Conservation (phyloP, 1,140 invertebrate genomes). For the Drosophila sucinea region DNA sequence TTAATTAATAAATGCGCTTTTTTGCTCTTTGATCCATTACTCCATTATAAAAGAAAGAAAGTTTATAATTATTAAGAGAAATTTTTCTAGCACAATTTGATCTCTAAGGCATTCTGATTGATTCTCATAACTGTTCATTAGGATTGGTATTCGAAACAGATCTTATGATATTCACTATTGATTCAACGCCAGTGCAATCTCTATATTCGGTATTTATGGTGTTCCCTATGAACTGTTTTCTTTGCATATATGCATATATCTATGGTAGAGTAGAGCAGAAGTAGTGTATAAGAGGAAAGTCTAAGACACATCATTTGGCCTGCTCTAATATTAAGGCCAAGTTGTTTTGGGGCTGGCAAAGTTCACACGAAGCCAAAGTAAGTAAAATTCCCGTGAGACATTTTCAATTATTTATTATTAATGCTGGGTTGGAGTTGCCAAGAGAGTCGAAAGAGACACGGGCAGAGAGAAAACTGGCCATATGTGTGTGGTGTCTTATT, state of each 20-base stretch:
- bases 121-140: too few species aligned
- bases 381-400: conserved; percentile 70
- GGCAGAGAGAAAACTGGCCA: conserved; percentile 40
- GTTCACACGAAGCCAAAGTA: conserved; percentile 69
- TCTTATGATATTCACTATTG: too few species aligned
- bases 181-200: too few species aligned
- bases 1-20: too few species aligned
- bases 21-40: too few species aligned
- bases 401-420: conserved; percentile 81
- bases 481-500: conserved; percentile 55
- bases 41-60: too few species aligned
- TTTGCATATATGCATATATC: conserved; percentile 7
- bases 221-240: conserved; percentile 1
- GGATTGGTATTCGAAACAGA: too few species aligned
- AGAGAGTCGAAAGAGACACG: neutral
- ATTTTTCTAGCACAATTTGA: too few species aligned
- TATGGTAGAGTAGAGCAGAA: neutral
- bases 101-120: too few species aligned
- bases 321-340: conserved; percentile 75
- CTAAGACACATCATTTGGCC: conserved; percentile 54
- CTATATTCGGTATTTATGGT: neutral
- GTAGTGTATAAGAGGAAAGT: conserved; percentile 3
- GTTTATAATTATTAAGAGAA: too few species aligned
- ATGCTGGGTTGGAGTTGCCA: conserved; percentile 32
- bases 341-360: conserved; percentile 69